Evolutionary conservation across 2,888 invertebrate species (phyloP).

Genomic region (Papilio demoleus): DNA sequence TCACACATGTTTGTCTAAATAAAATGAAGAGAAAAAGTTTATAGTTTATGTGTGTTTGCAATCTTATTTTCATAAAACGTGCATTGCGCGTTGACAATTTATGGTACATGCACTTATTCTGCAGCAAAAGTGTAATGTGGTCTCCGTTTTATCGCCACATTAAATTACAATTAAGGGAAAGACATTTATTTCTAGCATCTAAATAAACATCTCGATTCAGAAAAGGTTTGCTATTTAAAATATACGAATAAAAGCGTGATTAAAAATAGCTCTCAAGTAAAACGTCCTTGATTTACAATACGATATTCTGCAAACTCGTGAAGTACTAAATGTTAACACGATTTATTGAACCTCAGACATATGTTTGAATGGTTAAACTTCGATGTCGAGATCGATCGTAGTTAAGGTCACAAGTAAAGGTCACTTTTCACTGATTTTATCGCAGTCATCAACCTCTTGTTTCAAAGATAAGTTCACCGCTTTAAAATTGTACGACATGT

Average conservation of each 20-base stretch:
- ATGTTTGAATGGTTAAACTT: conserved; percentile 34
- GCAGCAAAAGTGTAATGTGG: conserved; percentile 65
- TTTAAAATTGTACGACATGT: conserved; percentile 14
- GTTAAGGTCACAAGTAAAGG: conserved; percentile 38
- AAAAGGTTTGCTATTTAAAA: conserved; percentile 28
- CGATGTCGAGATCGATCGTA: conserved; percentile 8
- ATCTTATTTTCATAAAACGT: conserved; percentile 23
- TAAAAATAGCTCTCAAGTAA: conserved; percentile 29
- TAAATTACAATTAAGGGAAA: conserved; percentile 65
- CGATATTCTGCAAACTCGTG: conserved; percentile 14
- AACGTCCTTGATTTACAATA: conserved; percentile 30
- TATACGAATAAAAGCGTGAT: conserved; percentile 12
- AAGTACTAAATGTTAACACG: conserved; percentile 32
- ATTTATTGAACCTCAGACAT: conserved; percentile 27
- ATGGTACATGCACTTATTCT: conserved; percentile 61
- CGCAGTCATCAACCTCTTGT: conserved; percentile 35
- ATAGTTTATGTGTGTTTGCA: background rate
- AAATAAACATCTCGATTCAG: conserved; percentile 23
- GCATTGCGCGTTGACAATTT: conserved; percentile 48
- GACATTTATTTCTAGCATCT: conserved; percentile 41
- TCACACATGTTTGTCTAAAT: background rate
- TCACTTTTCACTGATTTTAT: conserved; percentile 39
- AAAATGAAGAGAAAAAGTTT: background rate
- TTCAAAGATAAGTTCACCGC: conserved; percentile 31
- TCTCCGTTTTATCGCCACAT: conserved; percentile 64